Base-by-base conservation (phyloP, 2,888 invertebrate genomes). In the Troides oblongomaculatus region DNA sequence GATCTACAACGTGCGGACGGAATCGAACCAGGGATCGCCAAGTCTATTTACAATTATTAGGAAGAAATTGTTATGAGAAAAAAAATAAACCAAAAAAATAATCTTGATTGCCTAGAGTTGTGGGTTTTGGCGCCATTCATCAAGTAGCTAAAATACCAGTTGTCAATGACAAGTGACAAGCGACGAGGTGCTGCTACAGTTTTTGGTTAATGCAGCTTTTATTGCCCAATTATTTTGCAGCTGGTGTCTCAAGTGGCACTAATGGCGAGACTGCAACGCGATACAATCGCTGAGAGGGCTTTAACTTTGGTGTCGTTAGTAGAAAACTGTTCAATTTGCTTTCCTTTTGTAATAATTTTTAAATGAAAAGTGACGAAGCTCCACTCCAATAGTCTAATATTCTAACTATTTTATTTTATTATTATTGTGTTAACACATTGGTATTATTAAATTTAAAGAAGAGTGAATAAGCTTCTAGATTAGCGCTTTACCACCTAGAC, bases 221-320 rank as follows among this genome's bases (percentile, higher is more conserved):
- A 70, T 70, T 70, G 70, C 63, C 66, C 70, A 70, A 70, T 70
- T 70, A 66, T 66, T 59, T 69, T 63, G 53, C 70, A 59, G 50
- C 62, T 66, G 66, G 70, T 63, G 70, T 70, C 70, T 70, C 66
- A 53, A 70, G 70, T 66, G 64, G 21, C 63, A 59, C 66, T 66
- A 66, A 70, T 63, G 53, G 70, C 58, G 66, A 50, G 39, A 66
- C 62, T 62, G 69, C 62, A 62, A 70, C 62, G 66, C 66, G 69
- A 70, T 63, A 63, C 59, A 66, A 70, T 60, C 23, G 14, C 56
- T 46, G 50, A 70, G 56, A 50, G 66, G 66, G 62, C 56, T 66
- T 70, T 70, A 60, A 30, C 30, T 59, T 60, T 57, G 39, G 66
- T 69, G 69, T 62, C 69, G 61, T 36, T 69, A 56, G 39, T 23